phyloP scores from a whole-genome alignment of 35 echinoderm and acorn worm genomes.

The Holothuria glaberrima region DNA sequence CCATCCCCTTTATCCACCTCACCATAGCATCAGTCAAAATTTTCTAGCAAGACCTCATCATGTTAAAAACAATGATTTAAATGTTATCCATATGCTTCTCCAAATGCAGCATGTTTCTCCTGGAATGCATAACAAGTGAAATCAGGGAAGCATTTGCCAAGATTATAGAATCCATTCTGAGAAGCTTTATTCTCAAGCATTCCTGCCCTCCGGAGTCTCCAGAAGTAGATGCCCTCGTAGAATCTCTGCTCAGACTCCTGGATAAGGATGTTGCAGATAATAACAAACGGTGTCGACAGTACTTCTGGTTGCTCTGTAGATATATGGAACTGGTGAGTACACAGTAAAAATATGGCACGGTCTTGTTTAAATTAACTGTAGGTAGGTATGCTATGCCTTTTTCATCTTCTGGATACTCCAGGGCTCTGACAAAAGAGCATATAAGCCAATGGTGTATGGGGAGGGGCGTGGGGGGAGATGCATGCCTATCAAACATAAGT shows the following conservation, averaged over 20 bases:
- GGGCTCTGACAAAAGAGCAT: too few species aligned
- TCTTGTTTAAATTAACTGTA: too few species aligned
- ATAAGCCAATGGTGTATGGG: too few species aligned
- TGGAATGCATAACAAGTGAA: constrained; percentile 86
- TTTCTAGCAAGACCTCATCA: too few species aligned
- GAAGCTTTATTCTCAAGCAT: constrained; percentile 62
- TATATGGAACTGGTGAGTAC: constrained; percentile 83
- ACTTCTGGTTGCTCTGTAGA: constrained; percentile 88
- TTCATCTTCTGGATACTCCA: too few species aligned
- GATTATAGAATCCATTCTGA: constrained; percentile 68
- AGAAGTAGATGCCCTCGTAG: constrained; percentile 69
- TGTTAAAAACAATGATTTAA: too few species aligned
- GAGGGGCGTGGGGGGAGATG: too few species aligned
- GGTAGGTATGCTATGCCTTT: too few species aligned
- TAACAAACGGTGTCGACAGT: constrained; percentile 87
- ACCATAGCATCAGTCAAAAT: neutral
- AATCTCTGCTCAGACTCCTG: constrained; percentile 81
- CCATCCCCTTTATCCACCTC: neutral
- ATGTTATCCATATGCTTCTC: neutral
- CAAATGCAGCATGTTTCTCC: constrained; percentile 70
- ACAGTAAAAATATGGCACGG: too few species aligned
- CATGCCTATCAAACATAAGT: too few species aligned
- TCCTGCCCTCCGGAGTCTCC: constrained; percentile 54
- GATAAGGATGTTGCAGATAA: constrained; percentile 90
- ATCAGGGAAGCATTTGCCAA: constrained; percentile 73